A percentile compares a stretch with the other conserved stretches of the same genome.
phyloP scores from a whole-genome alignment of 2,888 invertebrate genomes.

The Horisme vitalbata region DNA sequence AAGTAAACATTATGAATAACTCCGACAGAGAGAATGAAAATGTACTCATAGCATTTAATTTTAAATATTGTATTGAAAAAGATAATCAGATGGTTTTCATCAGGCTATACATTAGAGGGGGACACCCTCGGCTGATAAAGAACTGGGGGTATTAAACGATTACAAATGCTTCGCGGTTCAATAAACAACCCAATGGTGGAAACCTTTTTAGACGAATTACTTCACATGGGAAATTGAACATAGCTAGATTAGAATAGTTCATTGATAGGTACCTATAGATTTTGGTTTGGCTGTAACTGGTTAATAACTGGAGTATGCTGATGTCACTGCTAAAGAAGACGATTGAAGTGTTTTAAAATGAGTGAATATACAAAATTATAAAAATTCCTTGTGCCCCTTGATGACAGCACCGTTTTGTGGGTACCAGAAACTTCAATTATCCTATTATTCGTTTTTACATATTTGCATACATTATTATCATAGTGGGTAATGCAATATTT shows the following conservation, averaged over 20 bases:
- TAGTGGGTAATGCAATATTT: too few relatives aligned
- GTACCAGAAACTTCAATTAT: too few relatives aligned
- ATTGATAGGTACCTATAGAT: background rate
- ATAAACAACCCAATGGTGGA: slow-evolving; percentile 73
- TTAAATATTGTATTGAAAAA: slow-evolving; percentile 45
- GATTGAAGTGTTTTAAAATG: too few relatives aligned
- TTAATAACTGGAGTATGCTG: too few relatives aligned
- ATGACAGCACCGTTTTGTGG: too few relatives aligned
- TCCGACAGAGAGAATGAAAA: background rate
- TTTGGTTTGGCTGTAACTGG: too few relatives aligned
- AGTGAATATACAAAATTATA: too few relatives aligned
- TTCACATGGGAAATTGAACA: slow-evolving; percentile 44
- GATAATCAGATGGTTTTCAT: slow-evolving; percentile 73
- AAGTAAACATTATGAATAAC: background rate
- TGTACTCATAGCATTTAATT: slow-evolving; percentile 38
- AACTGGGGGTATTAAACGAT: slow-evolving; percentile 83
- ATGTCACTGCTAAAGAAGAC: too few relatives aligned
- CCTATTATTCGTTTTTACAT: too few relatives aligned
- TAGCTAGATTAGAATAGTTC: slow-evolving; percentile 1
- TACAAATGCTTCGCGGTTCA: slow-evolving; percentile 82
- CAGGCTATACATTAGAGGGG: slow-evolving; percentile 68
- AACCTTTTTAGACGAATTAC: slow-evolving; percentile 71
- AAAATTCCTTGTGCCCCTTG: too few relatives aligned
- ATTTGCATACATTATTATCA: too few relatives aligned
- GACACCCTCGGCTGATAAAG: slow-evolving; percentile 77